Evolutionary conservation across 2,797 vertebrate species (phyloP), one percentile per base, ranked within the genome.

Genomic region (Molossus alvarezi): DNA sequence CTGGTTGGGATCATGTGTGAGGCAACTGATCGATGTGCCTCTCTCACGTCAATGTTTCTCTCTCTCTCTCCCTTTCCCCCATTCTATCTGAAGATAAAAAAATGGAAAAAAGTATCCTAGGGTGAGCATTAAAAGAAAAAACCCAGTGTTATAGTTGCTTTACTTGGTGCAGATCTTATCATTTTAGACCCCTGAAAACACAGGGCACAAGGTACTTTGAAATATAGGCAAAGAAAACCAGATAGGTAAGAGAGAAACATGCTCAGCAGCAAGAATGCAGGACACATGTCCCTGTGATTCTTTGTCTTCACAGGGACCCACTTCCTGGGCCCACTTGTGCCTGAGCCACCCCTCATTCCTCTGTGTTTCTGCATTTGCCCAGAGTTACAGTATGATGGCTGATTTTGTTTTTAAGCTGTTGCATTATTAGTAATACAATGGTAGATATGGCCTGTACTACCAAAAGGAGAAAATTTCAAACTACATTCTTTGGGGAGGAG

Each of bases 401-500:
- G 91, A 94, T 95, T 97, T 91, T 95, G 73, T 92, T 90, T 96
- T 79, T 29, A 94, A 97, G 94, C 94, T 91, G 67, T 94, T 94
- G 95, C 96, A 93, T 96, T 96, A 90, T 88, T 91, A 97, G 87
- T 90, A 88, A 97, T 27, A 81, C 23, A 97, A 89, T 97, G 97
- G 96, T 93, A 96, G 96, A 90, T 93, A 91, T 33, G 82, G 76
- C 86, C 92, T 97, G 89, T 91, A 93, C 62, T 90, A 90, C 18
- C 71, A 93, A 98, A 97, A 90, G 5, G 73, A 96, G 91, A 96
- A 93, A 88, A 96, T 80, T 94, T 55, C 90, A 69, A 88, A 95
- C 65, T 93, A 91, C 60, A 96, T 97, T 98, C 98, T 98, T 97
- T 97, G 97, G 96, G 97, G 80, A 97, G 85, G 96, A 97, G 48